Base-by-base conservation (phyloP, 2,113 vertebrate genomes). In the Tyrannus savana region DNA sequence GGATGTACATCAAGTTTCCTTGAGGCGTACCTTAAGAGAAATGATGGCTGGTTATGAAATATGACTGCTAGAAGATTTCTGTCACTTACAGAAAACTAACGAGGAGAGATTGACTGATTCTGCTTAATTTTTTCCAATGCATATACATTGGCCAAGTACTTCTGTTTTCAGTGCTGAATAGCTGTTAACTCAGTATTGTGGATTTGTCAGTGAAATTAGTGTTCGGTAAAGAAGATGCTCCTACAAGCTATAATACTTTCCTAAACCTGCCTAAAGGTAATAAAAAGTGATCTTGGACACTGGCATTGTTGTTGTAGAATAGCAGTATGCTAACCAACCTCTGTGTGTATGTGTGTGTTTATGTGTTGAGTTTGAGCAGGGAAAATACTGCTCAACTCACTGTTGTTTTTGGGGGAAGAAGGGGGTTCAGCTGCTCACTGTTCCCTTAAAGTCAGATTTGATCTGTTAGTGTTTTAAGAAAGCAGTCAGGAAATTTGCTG, bases 1-100 rank as follows among this genome's bases (percentile, higher is more conserved):
- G 88, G 96, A 96, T 81, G 95, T 97, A 95, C 93, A 94, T 93
- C 93, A 96, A 96, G 96, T 95, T 96, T 97, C 76, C 77, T 88
- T 94, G 95, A 91, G 80, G 83, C 0, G 1, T 92, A 90, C 79
- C 95, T 94, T 86, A 83, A 71, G 79, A 91, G 86, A 95, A 95
- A 24, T 60, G 85, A 68, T 5, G 17, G 64, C 60, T 93, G 56
- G 52, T 88, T 93, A 74, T 92, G 85, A 91, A 83, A 78, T 95
- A 83, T 81, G 91, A 87, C 82, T 73, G 72, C 60, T 72, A 46
- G 56, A 81, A 84, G 89, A 75, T 87, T 95, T 87, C 56, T 93
- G 1, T 66, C 64, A n/a, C 63, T 86, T 86, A 55, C 3, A 86
- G 68, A 86, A 81, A 84, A 41, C 39, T 86, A 37, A 52, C 4